Evolutionary conservation across 2,113 vertebrate species (phyloP).

Genomic region (Himantopus leucocephalus): DNA sequence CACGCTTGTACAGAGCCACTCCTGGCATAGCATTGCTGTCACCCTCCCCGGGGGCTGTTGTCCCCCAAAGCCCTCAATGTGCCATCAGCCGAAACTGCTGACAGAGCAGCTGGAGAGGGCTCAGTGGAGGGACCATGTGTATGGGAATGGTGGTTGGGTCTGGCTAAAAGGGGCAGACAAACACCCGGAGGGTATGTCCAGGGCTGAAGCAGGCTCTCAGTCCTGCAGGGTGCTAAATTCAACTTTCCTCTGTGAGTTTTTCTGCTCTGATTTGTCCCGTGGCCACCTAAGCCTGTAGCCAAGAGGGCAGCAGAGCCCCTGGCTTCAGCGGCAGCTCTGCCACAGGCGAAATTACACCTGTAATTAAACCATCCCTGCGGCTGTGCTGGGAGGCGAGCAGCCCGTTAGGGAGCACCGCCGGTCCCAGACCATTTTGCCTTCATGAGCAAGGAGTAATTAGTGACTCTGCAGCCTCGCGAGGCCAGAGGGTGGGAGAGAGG

Average conservation of each 20-base stretch:
- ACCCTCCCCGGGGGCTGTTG: neutral
- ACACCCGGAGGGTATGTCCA: neutral
- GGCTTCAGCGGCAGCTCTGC: neutral
- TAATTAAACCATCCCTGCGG: accelerated
- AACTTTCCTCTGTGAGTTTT: neutral
- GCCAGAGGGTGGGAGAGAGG: neutral
- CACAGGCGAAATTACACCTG: neutral
- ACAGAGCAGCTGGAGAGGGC: neutral
- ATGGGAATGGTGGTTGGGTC: accelerated
- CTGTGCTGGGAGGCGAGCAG: accelerated
- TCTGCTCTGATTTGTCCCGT: neutral
- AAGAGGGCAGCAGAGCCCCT: neutral
- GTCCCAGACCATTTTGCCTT: neutral
- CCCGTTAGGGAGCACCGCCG: neutral
- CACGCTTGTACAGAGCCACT: accelerated
- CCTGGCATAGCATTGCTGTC: accelerated
- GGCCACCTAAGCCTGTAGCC: neutral
- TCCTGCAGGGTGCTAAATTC: neutral
- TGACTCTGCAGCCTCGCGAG: neutral
- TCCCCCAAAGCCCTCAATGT: accelerated
- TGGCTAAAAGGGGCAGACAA: neutral
- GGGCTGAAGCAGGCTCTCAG: neutral
- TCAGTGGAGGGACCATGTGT: neutral
- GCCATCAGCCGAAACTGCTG: neutral
- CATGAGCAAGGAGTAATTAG: neutral